Evolutionary conservation across 2,888 invertebrate species (phyloP).

Genomic region (Phengaris alcon): DNA sequence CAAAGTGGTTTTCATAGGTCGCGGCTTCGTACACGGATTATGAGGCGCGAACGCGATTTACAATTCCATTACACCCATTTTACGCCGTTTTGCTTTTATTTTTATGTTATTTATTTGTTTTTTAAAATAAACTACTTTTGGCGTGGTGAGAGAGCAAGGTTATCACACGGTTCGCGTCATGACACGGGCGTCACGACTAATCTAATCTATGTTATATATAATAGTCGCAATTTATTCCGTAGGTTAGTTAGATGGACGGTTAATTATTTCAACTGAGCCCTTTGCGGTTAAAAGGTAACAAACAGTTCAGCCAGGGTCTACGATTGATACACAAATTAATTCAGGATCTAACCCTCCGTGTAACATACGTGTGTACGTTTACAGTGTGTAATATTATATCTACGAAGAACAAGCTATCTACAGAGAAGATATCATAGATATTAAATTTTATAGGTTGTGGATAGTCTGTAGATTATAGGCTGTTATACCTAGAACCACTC

Average conservation of each 20-base stretch:
- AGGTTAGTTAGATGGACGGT: not conserved
- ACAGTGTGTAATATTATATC: not conserved
- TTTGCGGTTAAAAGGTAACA: conserved; percentile 17
- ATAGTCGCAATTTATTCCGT: not conserved
- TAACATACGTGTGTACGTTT: not conserved
- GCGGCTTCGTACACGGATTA: not conserved
- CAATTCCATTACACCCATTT: not conserved
- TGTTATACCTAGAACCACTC: too few relatives aligned
- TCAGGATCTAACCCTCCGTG: not conserved
- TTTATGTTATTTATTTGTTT: not conserved
- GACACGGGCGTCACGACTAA: too few relatives aligned
- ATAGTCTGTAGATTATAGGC: too few relatives aligned
- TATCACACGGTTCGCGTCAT: too few relatives aligned
- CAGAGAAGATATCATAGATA: too few relatives aligned
- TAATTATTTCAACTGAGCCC: conserved; percentile 6
- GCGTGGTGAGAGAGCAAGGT: too few relatives aligned
- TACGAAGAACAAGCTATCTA: too few relatives aligned
- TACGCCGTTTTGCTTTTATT: not conserved
- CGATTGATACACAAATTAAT: conserved; percentile 25
- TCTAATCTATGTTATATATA: not conserved
- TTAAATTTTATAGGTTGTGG: too few relatives aligned
- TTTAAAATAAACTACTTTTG: not conserved
- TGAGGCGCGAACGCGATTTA: not conserved
- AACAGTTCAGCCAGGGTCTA: not conserved
- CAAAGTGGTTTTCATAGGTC: conserved; percentile 16